phyloP scores from a whole-genome alignment of 92 coral and sea anemone genomes.

The Epizoanthus fatuus region DNA sequence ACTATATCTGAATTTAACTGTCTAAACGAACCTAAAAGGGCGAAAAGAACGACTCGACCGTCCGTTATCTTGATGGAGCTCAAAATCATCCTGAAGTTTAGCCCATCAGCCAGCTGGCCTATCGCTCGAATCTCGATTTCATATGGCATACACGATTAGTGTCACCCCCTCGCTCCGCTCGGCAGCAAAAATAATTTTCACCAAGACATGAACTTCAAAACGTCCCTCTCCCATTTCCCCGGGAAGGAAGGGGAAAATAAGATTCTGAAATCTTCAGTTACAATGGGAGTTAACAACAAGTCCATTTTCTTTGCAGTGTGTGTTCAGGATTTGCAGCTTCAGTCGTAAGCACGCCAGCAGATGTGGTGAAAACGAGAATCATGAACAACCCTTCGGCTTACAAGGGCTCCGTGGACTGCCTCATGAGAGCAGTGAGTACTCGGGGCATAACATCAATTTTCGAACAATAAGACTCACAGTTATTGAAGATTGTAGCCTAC shows the following conservation, averaged over 20 bases:
- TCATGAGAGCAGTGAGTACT: slow-evolving; percentile 84
- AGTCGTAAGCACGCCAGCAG: slow-evolving; percentile 96
- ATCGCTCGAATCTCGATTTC: no score
- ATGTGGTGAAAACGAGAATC: slow-evolving; percentile 92
- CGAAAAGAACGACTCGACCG: no score
- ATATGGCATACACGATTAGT: no score
- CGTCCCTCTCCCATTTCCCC: background rate
- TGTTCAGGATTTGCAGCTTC: slow-evolving; percentile 92
- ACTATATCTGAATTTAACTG: background rate
- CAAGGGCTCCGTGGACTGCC: slow-evolving; percentile 90
- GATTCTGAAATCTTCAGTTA: no score
- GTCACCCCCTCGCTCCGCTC: background rate
- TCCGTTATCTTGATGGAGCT: no score
- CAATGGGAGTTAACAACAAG: no score
- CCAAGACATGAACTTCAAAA: background rate
- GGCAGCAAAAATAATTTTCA: background rate
- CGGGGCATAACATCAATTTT: background rate
- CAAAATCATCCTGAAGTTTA: no score
- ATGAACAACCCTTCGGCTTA: slow-evolving; percentile 93
- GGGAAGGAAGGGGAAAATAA: no score
- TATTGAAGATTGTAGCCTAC: no score
- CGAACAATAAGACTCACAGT: background rate
- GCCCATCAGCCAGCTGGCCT: no score
- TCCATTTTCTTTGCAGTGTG: slow-evolving; percentile 53
- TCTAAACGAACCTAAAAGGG: background rate